Base-by-base conservation (phyloP, 1,140 invertebrate genomes). In the Semibalanus balanoides region DNA sequence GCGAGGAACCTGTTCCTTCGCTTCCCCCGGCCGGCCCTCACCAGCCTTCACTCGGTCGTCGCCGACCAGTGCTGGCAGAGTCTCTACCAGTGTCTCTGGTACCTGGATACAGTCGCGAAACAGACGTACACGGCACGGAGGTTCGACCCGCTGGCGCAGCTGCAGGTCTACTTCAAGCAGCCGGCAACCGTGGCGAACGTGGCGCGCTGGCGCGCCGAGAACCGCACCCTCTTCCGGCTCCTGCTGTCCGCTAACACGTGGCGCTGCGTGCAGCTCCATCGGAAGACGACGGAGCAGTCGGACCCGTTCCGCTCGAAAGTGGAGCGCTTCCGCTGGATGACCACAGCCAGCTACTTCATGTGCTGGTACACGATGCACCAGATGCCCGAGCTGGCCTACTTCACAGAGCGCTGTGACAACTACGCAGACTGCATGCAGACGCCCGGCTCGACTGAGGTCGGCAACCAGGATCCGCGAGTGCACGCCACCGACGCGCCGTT, bases 311-410 rank as follows among this genome's bases (percentile, higher is more conserved):
- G n/a, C 70, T 29, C 25, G 25, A 17, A 9, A n/a, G 28, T 72
- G 28, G 70, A 72, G 72, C 71, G 74, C n/a, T 76, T 71, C 35
- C 74, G 71, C 31, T 76, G 74, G 31, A 69, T 40, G 31, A 86
- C 85, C 0, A 86, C 87, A 3, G 88, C 87, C 0, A 86, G 86
- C 79, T 90, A 89, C 82, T 90, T 86, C 81, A 88, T 90, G 87
- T 90, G 88, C 79, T 88, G 86, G 86, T 87, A 85, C 80, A 88
- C 88, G 70, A 87, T 90, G 86, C 82, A 85, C 29, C 84, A 85
- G 75, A 82, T 82, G 30, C 82, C 84, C n/a, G 81, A 84, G 31
- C 80, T 89, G 70, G 82, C 83, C 25, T 83, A 83, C 79, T 83
- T 89, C 51, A 83, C 83, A 22, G 87, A 89, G 78, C 78, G 81